A percentile compares a stretch with the other conserved stretches of the same genome.
Conservation (phyloP, 2,888 invertebrate species). For the Oeneis ivallda region DNA sequence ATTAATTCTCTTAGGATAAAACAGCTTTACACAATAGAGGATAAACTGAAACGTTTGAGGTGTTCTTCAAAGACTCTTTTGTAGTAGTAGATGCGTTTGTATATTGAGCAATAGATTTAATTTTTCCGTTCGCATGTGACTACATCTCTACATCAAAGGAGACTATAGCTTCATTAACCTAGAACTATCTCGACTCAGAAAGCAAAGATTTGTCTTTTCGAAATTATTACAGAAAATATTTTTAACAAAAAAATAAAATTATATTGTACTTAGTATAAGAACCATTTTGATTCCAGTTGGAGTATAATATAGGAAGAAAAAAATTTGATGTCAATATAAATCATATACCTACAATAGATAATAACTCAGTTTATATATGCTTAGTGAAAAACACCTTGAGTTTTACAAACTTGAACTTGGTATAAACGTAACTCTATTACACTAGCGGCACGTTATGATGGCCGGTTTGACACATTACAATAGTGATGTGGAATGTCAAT, state of each 20-base stretch:
- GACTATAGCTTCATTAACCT: constrained; percentile 28
- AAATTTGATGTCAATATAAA: too few relatives aligned
- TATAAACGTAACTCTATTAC: too few relatives aligned
- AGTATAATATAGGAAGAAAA: background rate
- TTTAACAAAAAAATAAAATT: background rate
- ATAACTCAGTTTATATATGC: too few relatives aligned
- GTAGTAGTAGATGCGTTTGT: background rate
- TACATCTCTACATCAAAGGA: constrained; percentile 29
- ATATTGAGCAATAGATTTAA: constrained; percentile 8
- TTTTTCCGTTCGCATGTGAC: constrained; percentile 3
- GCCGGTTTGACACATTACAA: too few relatives aligned
- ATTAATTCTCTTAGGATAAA: background rate
- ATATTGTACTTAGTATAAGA: too few relatives aligned
- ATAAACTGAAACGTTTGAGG: constrained; percentile 8
- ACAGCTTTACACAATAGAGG: background rate
- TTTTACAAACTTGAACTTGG: too few relatives aligned
- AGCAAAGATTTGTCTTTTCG: background rate
- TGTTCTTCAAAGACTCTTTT: constrained; percentile 5
- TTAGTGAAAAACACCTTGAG: too few relatives aligned
- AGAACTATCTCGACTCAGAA: constrained; percentile 25
- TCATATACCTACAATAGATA: too few relatives aligned
- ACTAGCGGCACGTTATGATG: too few relatives aligned
- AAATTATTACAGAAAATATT: background rate
- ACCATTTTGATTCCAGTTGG: background rate
- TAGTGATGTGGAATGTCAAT: too few relatives aligned